Evolutionary conservation across 2,797 vertebrate species (phyloP), one percentile per base, ranked within the genome.

Genomic region (Eospalax fontanierii): DNA sequence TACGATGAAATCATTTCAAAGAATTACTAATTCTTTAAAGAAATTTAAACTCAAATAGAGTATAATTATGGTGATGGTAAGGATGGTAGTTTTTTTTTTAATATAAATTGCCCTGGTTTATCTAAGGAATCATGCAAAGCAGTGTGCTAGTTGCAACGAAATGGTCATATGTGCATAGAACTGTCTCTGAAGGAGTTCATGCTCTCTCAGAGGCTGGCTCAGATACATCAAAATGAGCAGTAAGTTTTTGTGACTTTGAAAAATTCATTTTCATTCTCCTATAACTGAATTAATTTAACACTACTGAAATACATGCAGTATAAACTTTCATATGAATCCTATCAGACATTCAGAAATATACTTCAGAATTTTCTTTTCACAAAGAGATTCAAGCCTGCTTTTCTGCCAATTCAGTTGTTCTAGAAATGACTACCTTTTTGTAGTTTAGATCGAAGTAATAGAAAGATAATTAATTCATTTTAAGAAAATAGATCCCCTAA

Each of bases 281-380:
- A 46, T 21, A 73, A 79, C 5, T 83, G 10, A 71, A 81, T 63
- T 89, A 46, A 66, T 66, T 90, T 84, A 33, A 75, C 88, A 76
- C 35, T 70, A 89, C 4, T 50, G 7, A 80, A 70, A 84, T 87
- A 84, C 2, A 78, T 12, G 7, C 19, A 28, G 33, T 26, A 74
- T 43, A 87, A 54, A 43, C 1, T 19, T 78, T 92, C 28, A 86
- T 35, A 19, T 73, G 86, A 82, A 54, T 59, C 0, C 50, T 61
- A 81, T 24, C 6, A 70, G 88, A 8, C 2, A 54, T 28, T 8
- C 1, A 30, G 78, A 87, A 87, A 54, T 43, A 74, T 6, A 4
- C 15, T 61, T 35, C 43, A 70, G 50, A 10, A 68, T 57, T 76
- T 95, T 81, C 3, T 5, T 8, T 94, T 79, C 70, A 24, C 12